Conservation (phyloP, 2,888 invertebrate species). For the Cybosia mesomella region DNA sequence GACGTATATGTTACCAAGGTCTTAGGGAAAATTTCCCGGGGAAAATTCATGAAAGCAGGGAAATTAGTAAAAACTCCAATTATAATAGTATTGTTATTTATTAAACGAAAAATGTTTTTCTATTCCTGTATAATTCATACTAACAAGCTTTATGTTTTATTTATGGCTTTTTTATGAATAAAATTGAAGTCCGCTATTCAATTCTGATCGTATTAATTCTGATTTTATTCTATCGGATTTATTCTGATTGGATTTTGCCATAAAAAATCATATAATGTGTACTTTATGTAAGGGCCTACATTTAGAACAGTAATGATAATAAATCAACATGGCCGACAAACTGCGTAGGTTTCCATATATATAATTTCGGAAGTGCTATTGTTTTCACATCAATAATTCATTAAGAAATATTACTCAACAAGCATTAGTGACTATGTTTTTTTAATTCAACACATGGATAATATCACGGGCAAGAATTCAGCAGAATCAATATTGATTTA, state of each 20-base stretch:
- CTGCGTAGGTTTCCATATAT: background rate
- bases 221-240: too few species aligned
- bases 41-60: constrained; percentile 20
- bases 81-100: background rate
- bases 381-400: background rate
- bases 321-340: background rate
- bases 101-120: background rate
- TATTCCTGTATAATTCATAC: background rate
- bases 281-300: constrained; percentile 1
- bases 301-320: background rate
- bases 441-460: background rate
- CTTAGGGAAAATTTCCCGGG: constrained; percentile 45
- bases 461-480: background rate
- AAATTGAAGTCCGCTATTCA: background rate
- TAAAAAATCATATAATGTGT: background rate
- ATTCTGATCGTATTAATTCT: too few species aligned
- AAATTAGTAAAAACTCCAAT: constrained; percentile 13
- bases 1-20: constrained; percentile 65
- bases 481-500: background rate
- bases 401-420: background rate
- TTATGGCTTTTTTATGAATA: background rate
- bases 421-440: background rate
- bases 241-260: too few species aligned
- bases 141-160: background rate
- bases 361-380: constrained; percentile 1